These are phyloP conservation scores for Agonopterix alstromeriana DNA, from an alignment of 2,888 invertebrate species.

Conservation along the genomic window DNA sequence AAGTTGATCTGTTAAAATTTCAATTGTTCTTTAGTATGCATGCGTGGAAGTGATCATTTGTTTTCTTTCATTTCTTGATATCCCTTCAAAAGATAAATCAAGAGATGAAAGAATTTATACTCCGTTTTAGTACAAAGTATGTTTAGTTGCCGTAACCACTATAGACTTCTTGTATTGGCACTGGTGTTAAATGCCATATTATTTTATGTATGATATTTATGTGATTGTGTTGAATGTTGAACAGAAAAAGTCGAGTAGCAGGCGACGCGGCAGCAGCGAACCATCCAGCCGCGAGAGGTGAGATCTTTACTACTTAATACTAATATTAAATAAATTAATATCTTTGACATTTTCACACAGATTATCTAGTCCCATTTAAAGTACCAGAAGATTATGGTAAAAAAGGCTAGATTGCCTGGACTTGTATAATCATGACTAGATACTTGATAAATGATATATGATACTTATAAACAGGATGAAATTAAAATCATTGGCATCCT, in stretches of 20 bases:
- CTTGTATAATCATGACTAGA: too few species aligned
- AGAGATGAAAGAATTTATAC: conserved; percentile 38
- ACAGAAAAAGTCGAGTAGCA: conserved; percentile 68
- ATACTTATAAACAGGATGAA: too few species aligned
- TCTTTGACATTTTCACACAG: too few species aligned
- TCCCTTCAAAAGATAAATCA: not conserved
- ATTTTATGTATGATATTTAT: conserved; percentile 27
- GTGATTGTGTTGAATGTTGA: conserved; percentile 39
- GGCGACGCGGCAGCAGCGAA: conserved; percentile 56
- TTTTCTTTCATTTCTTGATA: not conserved
- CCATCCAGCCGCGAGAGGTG: conserved; percentile 59
- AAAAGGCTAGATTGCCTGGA: too few species aligned
- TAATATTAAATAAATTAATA: not conserved
- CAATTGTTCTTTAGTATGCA: conserved; percentile 57
- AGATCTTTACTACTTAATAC: conserved; percentile 6
- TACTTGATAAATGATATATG: too few species aligned
- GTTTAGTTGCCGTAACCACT: conserved; percentile 70
- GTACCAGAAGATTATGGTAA: too few species aligned
- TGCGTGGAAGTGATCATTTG: conserved; percentile 46
- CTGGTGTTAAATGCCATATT: conserved; percentile 55
- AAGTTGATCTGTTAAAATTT: conserved; percentile 42
- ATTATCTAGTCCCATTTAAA: too few species aligned
- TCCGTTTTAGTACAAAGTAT: conserved; percentile 40
- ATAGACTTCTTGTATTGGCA: conserved; percentile 73
- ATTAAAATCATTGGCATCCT: too few species aligned